phyloP scores from a whole-genome alignment of 2,797 vertebrate genomes.

The Karalla daura region DNA sequence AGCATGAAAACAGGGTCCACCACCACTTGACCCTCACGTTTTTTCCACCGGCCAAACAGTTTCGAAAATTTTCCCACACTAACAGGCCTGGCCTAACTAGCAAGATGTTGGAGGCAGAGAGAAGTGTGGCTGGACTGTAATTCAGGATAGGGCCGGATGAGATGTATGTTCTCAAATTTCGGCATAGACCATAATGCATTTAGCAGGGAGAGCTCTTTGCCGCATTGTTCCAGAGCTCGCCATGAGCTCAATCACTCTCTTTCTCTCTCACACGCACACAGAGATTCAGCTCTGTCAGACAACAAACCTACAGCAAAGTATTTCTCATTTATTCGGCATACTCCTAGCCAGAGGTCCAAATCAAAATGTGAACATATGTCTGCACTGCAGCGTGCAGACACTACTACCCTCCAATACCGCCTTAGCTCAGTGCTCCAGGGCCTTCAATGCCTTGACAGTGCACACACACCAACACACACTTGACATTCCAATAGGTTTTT shows the following conservation, averaged over 20 bases:
- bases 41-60: conserved; percentile 49
- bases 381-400: conserved; percentile 45
- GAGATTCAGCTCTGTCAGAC: conserved; percentile 30
- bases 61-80: conserved; percentile 53
- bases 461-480: conserved; percentile 33
- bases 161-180: conserved; percentile 33
- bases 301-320: conserved; percentile 58
- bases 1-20: conserved; percentile 44
- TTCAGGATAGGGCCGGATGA: conserved; percentile 15
- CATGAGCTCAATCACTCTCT: conserved; percentile 50
- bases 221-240: conserved; percentile 38
- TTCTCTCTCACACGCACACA: conserved; percentile 22
- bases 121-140: conserved; percentile 1
- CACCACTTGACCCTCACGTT: conserved; percentile 60
- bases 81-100: conserved; percentile 39
- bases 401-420: conserved; percentile 43
- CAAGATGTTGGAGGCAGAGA: conserved; percentile 7
- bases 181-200: conserved; percentile 44
- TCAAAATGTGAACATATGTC: conserved; percentile 70
- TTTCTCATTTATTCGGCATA: conserved; percentile 49
- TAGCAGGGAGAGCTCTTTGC: conserved; percentile 29
- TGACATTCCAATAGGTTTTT: conserved; percentile 37
- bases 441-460: conserved; percentile 19
- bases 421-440: conserved; percentile 35
- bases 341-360: conserved; percentile 55